A percentile compares a stretch with the other conserved stretches of the same genome.
Evolutionary conservation across 2,113 vertebrate genomes (phyloP).

Genomic region (Cettia cetti): DNA sequence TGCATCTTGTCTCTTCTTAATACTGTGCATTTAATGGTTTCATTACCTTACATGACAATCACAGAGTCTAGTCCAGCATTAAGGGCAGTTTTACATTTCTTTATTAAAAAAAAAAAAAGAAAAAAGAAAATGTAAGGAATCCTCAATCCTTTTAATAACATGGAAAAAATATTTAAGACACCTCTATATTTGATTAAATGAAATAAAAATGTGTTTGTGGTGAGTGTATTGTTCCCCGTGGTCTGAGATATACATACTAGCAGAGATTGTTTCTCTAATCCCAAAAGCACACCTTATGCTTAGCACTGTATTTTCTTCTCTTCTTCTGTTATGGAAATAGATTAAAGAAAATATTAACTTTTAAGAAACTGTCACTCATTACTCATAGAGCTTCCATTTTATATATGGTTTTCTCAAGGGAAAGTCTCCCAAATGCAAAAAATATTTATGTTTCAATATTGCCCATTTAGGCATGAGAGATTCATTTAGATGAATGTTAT

Average conservation of each 20-base stretch:
- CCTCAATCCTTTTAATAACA: constrained; percentile 65
- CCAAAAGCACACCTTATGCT: constrained; percentile 75
- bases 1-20: constrained; percentile 99
- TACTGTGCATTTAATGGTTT: constrained; percentile 96
- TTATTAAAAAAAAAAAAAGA: neutral
- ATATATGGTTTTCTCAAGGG: constrained; percentile 67
- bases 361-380: constrained; percentile 84
- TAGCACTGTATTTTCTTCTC: constrained; percentile 72
- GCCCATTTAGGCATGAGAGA: constrained; percentile 71
- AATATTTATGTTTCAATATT: constrained; percentile 77
- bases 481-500: constrained; percentile 66
- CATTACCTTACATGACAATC: constrained; percentile 94
- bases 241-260: constrained; percentile 71
- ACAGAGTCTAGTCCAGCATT: constrained; percentile 71
- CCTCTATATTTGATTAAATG: constrained; percentile 68
- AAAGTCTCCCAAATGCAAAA: constrained; percentile 69
- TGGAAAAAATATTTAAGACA: constrained; percentile 69
- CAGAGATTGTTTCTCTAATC: constrained; percentile 80
- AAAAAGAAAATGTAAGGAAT: constrained; percentile 25
- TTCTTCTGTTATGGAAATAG: constrained; percentile 75
- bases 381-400: constrained; percentile 65
- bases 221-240: constrained; percentile 61
- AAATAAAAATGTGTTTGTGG: constrained; percentile 66
- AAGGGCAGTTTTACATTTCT: constrained; percentile 65
- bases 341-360: constrained; percentile 85